Base-by-base conservation (phyloP, 1,140 invertebrate genomes). In the Lepidotrigona ventralis region DNA sequence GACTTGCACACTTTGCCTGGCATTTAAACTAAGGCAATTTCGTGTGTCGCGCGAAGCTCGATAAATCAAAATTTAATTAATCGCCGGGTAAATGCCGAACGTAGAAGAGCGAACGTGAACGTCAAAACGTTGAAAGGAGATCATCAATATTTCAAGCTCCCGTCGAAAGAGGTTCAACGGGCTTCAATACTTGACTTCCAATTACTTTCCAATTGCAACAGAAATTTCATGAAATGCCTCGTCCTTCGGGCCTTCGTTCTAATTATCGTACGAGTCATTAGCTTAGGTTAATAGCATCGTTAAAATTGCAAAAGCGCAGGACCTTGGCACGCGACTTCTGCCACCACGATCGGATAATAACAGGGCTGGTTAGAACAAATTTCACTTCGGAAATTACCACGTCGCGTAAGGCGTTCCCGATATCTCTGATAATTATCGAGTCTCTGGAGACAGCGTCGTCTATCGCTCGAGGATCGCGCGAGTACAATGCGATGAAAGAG, bases 341-440 rank as follows among this genome's bases (percentile, higher is more conserved):
- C 39, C 0, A 9, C 39, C 26, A 60, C 68, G 53, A 21, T 23
- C 21, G 29, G 19, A n/a, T 33, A 73, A 73, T 53, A 26, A 26
- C 3, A 11, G 21, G 17, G 14, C n/a, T 14, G 23, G 33, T 14
- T 39, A 29, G 58, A 71, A 46, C 54, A 29, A 73, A 63, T 46
- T 73, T 39, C 69, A 63, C 56, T n/a, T 29, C 69, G 79, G 79
- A 80, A 80, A 80, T 80, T 80, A 80, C 79, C 56, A 63, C 23
- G 69, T 51, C 69, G 26, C 46, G 26, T 29, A 72, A 80, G 78
- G 39, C 19, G 39, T 21, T 39, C 29, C 39, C 46, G 39, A 80
- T 73, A 73, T 64, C 39, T 80, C 56, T 21, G 56, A 80, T 33
- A 53, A 80, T 68, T 66, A 81, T 75, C 79, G 51, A 6, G 2